Evolutionary conservation across 2,888 invertebrate species (phyloP).

Genomic region (Acanthosoma haemorrhoidale): DNA sequence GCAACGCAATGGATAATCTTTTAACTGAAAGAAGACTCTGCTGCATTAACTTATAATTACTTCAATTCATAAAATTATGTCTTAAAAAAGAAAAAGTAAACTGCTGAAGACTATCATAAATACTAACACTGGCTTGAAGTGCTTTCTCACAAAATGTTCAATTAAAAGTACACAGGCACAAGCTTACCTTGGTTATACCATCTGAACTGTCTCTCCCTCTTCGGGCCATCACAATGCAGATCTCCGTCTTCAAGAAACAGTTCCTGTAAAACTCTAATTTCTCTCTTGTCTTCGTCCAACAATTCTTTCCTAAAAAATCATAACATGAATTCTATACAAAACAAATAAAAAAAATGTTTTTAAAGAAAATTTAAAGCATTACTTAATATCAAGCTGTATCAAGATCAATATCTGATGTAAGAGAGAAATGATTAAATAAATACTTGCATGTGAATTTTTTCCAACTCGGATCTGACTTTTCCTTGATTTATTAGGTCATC

Average conservation of each 20-base stretch:
- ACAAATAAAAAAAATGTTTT: neutral
- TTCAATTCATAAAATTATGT: too few relatives aligned
- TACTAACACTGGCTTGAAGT: too few relatives aligned
- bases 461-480: conserved; percentile 70
- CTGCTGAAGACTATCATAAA: neutral
- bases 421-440: too few relatives aligned
- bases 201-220: conserved; percentile 72
- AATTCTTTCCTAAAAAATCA: conserved; percentile 64
- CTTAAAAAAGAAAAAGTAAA: neutral
- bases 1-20: too few relatives aligned
- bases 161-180: too few relatives aligned
- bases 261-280: conserved; percentile 78
- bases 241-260: conserved; percentile 86
- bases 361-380: neutral
- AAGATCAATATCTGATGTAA: too few relatives aligned
- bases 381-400: too few relatives aligned
- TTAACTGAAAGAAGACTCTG: too few relatives aligned
- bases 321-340: conserved; percentile 2
- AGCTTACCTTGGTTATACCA: conserved; percentile 72
- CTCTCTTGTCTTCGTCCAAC: conserved; percentile 80
- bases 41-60: too few relatives aligned
- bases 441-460: conserved; percentile 74
- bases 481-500: conserved; percentile 69
- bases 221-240: conserved; percentile 66
- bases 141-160: too few relatives aligned